Percentiles rank a stretch among this genome's conserved stretches.
Evolutionary conservation across 2,888 invertebrate genomes (phyloP).

Genomic region (Trichogramma evanescens): DNA sequence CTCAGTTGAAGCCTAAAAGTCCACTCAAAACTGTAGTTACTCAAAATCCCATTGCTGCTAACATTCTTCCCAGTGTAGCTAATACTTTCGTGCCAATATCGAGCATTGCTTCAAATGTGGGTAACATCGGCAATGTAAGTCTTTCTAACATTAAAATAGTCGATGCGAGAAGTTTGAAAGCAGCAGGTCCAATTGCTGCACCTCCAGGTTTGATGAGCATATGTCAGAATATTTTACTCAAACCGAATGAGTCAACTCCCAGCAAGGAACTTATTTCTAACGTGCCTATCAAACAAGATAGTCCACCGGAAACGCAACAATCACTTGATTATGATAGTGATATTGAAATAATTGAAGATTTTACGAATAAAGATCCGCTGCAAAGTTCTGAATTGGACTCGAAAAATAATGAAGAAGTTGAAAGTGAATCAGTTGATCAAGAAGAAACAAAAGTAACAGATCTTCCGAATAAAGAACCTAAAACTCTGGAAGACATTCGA

Average conservation of each 20-base stretch:
- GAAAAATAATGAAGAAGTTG: constrained; percentile 2
- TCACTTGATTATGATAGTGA: constrained; percentile 36
- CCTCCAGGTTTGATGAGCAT: too few relatives aligned
- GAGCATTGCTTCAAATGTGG: too few relatives aligned
- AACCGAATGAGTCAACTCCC: too few relatives aligned
- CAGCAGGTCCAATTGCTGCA: too few relatives aligned
- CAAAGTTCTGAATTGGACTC: background rate
- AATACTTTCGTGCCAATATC: too few relatives aligned
- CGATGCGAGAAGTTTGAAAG: constrained; percentile 7
- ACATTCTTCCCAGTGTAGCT: too few relatives aligned
- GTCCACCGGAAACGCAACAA: background rate
- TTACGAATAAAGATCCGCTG: constrained; percentile 8
- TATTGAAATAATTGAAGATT: constrained; percentile 36
- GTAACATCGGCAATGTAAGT: too few relatives aligned
- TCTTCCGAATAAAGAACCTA: constrained; percentile 20
- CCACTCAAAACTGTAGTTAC: too few relatives aligned
- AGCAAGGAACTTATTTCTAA: too few relatives aligned
- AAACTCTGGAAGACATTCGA: constrained; percentile 39
- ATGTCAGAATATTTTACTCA: too few relatives aligned
- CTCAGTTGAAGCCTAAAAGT: too few relatives aligned
- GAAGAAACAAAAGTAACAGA: background rate
- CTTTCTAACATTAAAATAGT: constrained; percentile 14
- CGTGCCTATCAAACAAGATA: background rate
- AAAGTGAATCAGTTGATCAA: background rate
- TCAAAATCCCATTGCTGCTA: too few relatives aligned